Conservation (phyloP, 2,888 invertebrate species). For the Amphimallon solstitiale region DNA sequence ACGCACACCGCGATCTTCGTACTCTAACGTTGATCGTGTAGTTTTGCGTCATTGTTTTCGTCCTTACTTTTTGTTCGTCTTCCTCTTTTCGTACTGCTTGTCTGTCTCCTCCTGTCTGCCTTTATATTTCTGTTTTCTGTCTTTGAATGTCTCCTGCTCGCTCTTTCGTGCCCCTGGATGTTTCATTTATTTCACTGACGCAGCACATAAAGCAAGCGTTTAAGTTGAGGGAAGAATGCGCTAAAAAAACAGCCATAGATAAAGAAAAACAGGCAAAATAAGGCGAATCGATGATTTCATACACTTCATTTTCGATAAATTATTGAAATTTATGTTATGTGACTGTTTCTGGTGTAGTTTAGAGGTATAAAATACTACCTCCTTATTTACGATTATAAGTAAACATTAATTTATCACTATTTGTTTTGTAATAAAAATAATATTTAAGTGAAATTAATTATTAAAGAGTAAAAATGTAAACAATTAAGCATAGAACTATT, state of each 20-base stretch:
- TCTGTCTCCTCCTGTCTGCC: background rate
- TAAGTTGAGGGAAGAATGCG: constrained; percentile 45
- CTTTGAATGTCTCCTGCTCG: background rate
- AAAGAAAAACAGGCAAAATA: background rate
- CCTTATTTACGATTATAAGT: too few species aligned
- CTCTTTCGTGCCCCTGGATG: background rate
- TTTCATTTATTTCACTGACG: constrained; percentile 28
- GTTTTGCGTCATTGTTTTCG: background rate
- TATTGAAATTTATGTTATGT: too few species aligned
- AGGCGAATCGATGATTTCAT: background rate
- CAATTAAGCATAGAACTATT: too few species aligned
- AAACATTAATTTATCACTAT: too few species aligned
- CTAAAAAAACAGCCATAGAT: background rate
- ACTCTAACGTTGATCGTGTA: background rate
- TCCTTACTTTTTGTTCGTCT: background rate
- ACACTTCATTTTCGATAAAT: background rate
- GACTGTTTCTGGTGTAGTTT: too few species aligned
- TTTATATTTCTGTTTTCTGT: constrained; percentile 1
- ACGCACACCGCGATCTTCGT: too few species aligned
- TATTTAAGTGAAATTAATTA: too few species aligned
- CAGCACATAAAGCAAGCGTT: constrained; percentile 24
- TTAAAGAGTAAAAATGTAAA: too few species aligned
- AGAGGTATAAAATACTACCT: too few species aligned
- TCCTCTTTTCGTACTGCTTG: background rate
- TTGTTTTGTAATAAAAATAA: too few species aligned